Conservation (phyloP, 2,888 invertebrate species). For the Agrenia bidenticulata region DNA sequence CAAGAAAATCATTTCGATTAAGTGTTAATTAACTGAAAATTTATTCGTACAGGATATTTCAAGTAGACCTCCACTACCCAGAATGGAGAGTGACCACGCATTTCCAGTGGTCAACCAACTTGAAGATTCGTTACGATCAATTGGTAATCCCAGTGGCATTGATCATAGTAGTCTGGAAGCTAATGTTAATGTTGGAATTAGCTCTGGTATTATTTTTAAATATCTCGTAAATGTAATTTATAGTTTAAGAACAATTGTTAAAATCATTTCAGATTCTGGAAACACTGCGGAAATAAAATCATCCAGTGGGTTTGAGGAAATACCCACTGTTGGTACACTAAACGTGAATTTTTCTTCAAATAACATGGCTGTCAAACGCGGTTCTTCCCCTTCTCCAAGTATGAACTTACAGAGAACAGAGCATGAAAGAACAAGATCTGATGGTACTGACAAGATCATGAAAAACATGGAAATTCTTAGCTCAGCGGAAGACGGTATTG, state of each 20-base stretch:
- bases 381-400: conserved; percentile 1
- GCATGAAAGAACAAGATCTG: conserved; percentile 51
- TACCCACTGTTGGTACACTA: too few species aligned
- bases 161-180: too few species aligned
- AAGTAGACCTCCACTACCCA: conserved; percentile 22
- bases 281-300: too few species aligned
- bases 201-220: too few species aligned
- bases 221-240: too few species aligned
- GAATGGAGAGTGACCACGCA: conserved; percentile 47
- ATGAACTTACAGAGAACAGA: conserved; percentile 13
- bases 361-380: background rate
- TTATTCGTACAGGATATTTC: conserved; percentile 4
- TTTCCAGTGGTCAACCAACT: conserved; percentile 30
- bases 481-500: conserved; percentile 40
- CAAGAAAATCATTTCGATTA: background rate
- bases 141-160: too few species aligned
- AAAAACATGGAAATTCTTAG: conserved; percentile 47
- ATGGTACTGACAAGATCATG: conserved; percentile 51
- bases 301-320: too few species aligned
- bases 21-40: background rate
- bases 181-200: too few species aligned
- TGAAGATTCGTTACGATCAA: conserved; percentile 43
- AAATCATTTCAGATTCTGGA: too few species aligned
- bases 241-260: too few species aligned
- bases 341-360: too few species aligned